phyloP scores from a whole-genome alignment of 1,140 invertebrate species.

The Aphaenogaster rudis region DNA sequence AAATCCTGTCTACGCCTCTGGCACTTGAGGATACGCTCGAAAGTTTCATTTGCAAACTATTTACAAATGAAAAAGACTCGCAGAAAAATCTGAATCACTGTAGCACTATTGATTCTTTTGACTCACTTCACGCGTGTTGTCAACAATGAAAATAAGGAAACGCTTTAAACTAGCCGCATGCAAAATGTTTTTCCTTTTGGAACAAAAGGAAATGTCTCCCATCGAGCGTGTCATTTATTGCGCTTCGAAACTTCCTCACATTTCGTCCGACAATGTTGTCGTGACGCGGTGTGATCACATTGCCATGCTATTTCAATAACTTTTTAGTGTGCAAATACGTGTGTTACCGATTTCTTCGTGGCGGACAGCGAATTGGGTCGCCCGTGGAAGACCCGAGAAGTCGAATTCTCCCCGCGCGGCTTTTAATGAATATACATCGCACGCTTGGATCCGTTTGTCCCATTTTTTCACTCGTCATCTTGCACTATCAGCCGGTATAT shows the following conservation, averaged over 20 bases:
- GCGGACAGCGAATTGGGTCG: conserved; percentile 4
- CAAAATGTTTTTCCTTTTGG: background rate
- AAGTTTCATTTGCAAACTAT: background rate
- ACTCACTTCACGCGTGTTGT: background rate
- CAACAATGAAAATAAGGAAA: background rate
- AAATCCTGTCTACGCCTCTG: too few species aligned
- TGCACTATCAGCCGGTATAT: conserved; percentile 36
- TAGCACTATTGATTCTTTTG: background rate
- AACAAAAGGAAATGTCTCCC: background rate
- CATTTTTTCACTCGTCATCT: conserved; percentile 43
- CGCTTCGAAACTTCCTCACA: background rate
- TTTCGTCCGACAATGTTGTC: background rate
- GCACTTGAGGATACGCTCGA: background rate
- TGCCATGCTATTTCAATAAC: background rate
- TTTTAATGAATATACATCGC: conserved; percentile 55
- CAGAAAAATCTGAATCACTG: background rate
- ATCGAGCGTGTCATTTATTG: background rate
- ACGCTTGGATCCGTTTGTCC: conserved; percentile 25
- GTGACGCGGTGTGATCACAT: background rate
- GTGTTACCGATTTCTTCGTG: background rate
- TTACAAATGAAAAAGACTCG: background rate
- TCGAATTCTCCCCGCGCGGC: background rate
- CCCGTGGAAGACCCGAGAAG: background rate
- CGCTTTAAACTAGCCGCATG: background rate
- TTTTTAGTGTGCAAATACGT: background rate